These are phyloP conservation scores for Boloria euphrosyne DNA, from an alignment of 2,888 invertebrate genomes.

Conservation along the genomic window DNA sequence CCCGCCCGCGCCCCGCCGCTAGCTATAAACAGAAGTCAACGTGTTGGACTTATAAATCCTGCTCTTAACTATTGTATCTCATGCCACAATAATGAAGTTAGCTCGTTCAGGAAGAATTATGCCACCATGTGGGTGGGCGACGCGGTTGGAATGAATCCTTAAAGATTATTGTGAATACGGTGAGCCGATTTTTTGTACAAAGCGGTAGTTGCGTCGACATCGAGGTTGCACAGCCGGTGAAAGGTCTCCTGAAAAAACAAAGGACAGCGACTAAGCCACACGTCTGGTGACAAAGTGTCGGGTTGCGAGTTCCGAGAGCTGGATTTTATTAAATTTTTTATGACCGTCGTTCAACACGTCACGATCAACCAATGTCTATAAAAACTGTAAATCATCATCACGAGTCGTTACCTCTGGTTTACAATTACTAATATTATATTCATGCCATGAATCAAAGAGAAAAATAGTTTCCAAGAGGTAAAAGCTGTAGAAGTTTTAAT, in stretches of 20 bases:
- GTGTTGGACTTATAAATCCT: slow-evolving; percentile 82
- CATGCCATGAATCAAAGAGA: slow-evolving; percentile 19
- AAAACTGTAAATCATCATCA: slow-evolving; percentile 41
- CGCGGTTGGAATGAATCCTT: slow-evolving; percentile 69
- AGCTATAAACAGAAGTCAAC: slow-evolving; percentile 82
- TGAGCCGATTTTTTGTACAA: slow-evolving; percentile 65
- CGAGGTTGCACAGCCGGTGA: slow-evolving; percentile 61
- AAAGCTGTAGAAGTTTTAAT: background rate
- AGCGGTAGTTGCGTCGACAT: slow-evolving; percentile 62
- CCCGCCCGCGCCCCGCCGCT: slow-evolving; percentile 74
- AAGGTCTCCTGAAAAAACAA: slow-evolving; percentile 75
- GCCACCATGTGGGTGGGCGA: slow-evolving; percentile 79
- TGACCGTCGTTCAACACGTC: slow-evolving; percentile 39
- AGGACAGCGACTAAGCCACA: slow-evolving; percentile 37
- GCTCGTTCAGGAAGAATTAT: slow-evolving; percentile 81
- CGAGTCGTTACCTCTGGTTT: slow-evolving; percentile 30
- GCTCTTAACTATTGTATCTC: slow-evolving; percentile 82
- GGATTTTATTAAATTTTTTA: slow-evolving; percentile 44
- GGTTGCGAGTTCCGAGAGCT: slow-evolving; percentile 32
- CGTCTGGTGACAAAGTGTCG: slow-evolving; percentile 31
- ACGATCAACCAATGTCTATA: slow-evolving; percentile 38
- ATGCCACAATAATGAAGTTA: slow-evolving; percentile 82
- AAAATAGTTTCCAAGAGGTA: slow-evolving; percentile 4
- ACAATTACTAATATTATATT: slow-evolving; percentile 23
- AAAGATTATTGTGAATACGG: slow-evolving; percentile 73